Evolutionary conservation across 2,888 invertebrate species (phyloP).

Genomic region (Glyphotaelius pellucidus): DNA sequence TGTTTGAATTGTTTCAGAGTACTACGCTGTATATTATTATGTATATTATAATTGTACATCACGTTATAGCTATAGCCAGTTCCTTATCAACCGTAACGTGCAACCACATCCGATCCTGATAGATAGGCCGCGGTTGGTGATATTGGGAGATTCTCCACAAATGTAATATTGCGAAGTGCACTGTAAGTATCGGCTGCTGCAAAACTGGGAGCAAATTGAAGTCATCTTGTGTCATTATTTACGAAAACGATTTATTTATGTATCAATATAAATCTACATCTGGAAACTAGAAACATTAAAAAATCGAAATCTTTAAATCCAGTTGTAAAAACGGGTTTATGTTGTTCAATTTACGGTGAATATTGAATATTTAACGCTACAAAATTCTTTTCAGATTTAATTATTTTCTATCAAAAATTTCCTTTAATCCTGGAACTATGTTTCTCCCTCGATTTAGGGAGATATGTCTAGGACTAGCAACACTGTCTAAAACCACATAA

Average conservation of each 20-base stretch:
- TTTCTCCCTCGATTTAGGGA: not conserved
- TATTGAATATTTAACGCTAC: not conserved
- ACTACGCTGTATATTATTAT: not conserved
- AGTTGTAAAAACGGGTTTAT: not conserved
- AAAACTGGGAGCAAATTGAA: not conserved
- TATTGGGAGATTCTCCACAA: not conserved
- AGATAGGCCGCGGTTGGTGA: constrained; percentile 72
- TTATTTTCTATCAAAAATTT: not conserved
- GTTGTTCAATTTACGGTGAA: not conserved
- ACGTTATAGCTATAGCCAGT: not conserved
- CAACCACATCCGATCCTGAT: constrained; percentile 83
- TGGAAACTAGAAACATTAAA: too few species aligned
- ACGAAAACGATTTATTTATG: too few species aligned
- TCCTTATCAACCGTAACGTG: not conserved
- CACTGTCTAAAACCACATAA: too few species aligned
- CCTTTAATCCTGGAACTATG: not conserved
- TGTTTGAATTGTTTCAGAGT: not conserved
- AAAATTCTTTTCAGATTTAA: not conserved
- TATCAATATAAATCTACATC: too few species aligned
- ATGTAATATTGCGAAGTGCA: not conserved
- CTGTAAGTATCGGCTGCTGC: not conserved
- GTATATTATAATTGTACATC: too few species aligned
- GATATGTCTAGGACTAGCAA: not conserved
- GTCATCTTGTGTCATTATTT: too few species aligned
- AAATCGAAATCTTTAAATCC: too few species aligned